Percentiles rank a stretch among this genome's conserved stretches.
Conservation (phyloP, 2,113 vertebrate genomes). For the Pristiophorus japonicus region DNA sequence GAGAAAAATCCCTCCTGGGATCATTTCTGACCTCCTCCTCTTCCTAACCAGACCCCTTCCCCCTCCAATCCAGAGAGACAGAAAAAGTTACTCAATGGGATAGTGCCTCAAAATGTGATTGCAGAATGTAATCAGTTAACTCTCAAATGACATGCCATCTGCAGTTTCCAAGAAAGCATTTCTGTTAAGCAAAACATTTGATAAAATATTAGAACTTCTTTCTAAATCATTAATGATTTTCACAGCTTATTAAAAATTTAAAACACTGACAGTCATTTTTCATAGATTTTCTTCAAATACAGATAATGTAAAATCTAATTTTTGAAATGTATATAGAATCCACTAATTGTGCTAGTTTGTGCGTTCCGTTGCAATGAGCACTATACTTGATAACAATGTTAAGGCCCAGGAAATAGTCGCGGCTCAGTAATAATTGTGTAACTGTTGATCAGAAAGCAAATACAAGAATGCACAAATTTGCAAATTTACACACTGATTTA, state of each 20-base stretch:
- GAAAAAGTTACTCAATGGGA: neutral
- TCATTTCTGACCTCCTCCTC: neutral
- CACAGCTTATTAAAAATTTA: neutral
- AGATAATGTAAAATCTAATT: neutral
- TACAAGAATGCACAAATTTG: neutral
- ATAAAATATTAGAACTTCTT: neutral
- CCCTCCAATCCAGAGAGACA: neutral
- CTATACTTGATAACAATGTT: neutral
- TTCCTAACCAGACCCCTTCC: neutral
- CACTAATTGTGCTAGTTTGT: neutral
- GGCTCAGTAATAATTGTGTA: neutral
- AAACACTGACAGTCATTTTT: neutral
- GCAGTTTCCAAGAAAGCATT: neutral
- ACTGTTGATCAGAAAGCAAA: neutral
- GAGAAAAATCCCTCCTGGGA: neutral
- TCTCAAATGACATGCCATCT: neutral
- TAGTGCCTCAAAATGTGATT: neutral
- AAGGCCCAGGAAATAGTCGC: neutral
- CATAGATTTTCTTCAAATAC: neutral
- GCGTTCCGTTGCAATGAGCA: neutral
- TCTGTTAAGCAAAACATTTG: neutral
- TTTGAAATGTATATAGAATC: neutral
- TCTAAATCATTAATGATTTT: neutral
- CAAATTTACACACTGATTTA: neutral
- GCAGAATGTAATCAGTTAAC: neutral